Evolutionary conservation across 1,140 invertebrate species (phyloP), one percentile per base, ranked within the genome.

Genomic region (Luehdorfia chinensis): DNA sequence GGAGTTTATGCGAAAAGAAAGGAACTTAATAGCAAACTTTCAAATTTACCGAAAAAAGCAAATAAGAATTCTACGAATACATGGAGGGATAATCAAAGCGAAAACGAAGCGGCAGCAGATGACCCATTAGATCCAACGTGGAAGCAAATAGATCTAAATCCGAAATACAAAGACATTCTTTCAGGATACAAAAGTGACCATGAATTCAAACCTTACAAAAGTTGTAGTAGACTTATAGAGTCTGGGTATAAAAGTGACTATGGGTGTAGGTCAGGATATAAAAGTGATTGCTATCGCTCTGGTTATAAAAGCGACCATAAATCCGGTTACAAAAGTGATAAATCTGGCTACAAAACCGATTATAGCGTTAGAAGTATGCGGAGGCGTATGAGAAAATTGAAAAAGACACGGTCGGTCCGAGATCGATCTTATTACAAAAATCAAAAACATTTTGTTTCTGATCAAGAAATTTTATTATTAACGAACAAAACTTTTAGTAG

Each of bases 81-180:
- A 21, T 87, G 86, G 84, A 64, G 85, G 63, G 85, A 87, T 47
- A 72, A 80, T 65, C 84, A 87, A 47, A 87, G 83, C 50, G 85
- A 87, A 66, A 80, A 84, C 45, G 86, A 87, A 64, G 79, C 71
- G 50, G 87, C 56, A 37, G 88, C 62, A 25, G 88, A 90, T 44
- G 75, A 89, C 47, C 75, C 75, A 3, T 44, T 90, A 5, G 89
- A 90, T 66, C 89, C 89, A 0, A 86, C 88, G 1, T 90, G 89
- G 89, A 88, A 89, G 44, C 81, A 90, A 73, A 90, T 90, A n/a
- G 89, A 90, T 68, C 74, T 90, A 0, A 90, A 90, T 68, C 88
- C 88, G 14, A 90, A 90, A 70, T 90, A 90, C 57, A 86, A 88
- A 45, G 77, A 89, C 37, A 88, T 88, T 47, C 70, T 90, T n/a